Percentiles rank a stretch among this genome's conserved stretches.
phyloP scores from a whole-genome alignment of 2,888 invertebrate species.

The Pseudoips prasinana region DNA sequence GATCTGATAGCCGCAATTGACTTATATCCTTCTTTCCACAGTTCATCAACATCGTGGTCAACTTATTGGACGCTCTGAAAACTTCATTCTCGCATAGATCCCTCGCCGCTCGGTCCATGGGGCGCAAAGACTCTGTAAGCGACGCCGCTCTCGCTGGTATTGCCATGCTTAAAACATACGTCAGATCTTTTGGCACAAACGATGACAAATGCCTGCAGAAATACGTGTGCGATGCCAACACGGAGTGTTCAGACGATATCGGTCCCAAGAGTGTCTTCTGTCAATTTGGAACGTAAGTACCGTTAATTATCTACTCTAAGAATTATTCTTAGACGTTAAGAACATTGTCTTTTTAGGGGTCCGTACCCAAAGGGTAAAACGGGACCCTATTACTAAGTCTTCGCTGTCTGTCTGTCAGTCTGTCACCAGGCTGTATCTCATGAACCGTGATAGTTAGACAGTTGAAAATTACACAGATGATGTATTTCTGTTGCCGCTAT shows the following conservation, averaged over 20 bases:
- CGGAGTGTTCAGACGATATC: conserved; percentile 91
- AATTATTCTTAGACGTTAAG: too few relatives aligned
- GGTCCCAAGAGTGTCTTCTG: conserved; percentile 93
- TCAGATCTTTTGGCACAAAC: conserved; percentile 88
- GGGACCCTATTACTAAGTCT: too few relatives aligned
- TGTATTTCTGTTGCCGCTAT: too few relatives aligned
- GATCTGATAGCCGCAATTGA: not conserved
- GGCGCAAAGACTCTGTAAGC: conserved; percentile 93
- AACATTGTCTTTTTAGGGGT: too few relatives aligned
- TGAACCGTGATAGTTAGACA: too few relatives aligned
- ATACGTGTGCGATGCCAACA: conserved; percentile 94
- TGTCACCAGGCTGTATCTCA: too few relatives aligned
- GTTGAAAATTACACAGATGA: too few relatives aligned
- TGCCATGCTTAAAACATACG: conserved; percentile 94
- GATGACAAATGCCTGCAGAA: conserved; percentile 93
- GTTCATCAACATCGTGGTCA: conserved; percentile 96
- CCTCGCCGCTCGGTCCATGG: conserved; percentile 90
- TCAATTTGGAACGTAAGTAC: conserved; percentile 94
- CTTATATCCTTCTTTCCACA: conserved; percentile 50
- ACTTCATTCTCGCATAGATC: conserved; percentile 96
- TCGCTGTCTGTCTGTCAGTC: too few relatives aligned
- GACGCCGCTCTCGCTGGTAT: conserved; percentile 95
- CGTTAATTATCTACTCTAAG: too few relatives aligned
- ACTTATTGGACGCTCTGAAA: conserved; percentile 94
- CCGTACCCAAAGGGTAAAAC: too few relatives aligned